Conservation (phyloP, 2,113 vertebrate species). For the Cettia cetti region DNA sequence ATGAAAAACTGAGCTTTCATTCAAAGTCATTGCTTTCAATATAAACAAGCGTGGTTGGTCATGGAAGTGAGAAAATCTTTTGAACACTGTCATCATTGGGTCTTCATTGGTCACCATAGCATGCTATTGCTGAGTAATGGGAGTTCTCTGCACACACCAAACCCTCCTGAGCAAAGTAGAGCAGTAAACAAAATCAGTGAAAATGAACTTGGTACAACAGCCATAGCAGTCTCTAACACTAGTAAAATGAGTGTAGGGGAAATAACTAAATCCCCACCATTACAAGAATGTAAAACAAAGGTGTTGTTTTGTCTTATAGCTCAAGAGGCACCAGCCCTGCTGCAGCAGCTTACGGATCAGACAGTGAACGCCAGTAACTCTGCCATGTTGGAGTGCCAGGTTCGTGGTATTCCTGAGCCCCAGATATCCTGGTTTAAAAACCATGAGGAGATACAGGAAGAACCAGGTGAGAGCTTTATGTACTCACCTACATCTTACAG, state of each 20-base stretch:
- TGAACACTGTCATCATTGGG: neutral
- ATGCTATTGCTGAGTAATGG: neutral
- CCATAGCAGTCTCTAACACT: neutral
- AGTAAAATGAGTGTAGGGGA: neutral
- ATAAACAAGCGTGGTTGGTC: neutral
- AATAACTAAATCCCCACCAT: neutral
- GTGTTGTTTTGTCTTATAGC: constrained; percentile 74
- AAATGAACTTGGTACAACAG: neutral
- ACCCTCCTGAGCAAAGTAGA: neutral
- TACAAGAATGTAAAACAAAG: constrained; percentile 27
- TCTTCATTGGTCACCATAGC: neutral
- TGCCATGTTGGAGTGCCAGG: constrained; percentile 80
- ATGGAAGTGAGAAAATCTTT: neutral
- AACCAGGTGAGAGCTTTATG: constrained; percentile 81
- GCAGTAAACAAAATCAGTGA: neutral
- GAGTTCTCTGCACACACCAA: neutral
- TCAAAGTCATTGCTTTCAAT: neutral
- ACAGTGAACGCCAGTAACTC: constrained; percentile 86
- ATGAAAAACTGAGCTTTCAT: neutral
- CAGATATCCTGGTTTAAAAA: constrained; percentile 92
- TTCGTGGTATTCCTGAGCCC: constrained; percentile 82
- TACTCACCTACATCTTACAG: neutral
- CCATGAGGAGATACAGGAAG: constrained; percentile 77
- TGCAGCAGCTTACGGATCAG: constrained; percentile 79
- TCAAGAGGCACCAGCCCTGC: constrained; percentile 83